Conservation (phyloP, 2,888 invertebrate species). For the Esperia sulphurella region DNA sequence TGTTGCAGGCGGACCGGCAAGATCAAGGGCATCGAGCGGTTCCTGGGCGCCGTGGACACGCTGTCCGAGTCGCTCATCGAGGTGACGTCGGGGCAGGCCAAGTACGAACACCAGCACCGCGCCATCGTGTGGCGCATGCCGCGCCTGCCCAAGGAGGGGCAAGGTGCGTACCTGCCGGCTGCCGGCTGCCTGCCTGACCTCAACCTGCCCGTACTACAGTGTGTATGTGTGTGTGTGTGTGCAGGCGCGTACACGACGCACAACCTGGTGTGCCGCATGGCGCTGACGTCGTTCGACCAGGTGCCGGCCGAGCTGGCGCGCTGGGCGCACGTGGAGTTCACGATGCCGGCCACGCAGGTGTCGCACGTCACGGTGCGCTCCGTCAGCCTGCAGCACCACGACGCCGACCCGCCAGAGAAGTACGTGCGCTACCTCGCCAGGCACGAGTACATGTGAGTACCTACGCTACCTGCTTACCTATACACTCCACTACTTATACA, state of each 20-base stretch:
- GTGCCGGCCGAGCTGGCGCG: conserved; percentile 95
- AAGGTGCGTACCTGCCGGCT: conserved; percentile 86
- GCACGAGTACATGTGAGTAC: conserved; percentile 94
- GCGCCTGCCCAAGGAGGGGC: conserved; percentile 97
- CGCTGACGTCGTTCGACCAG: conserved; percentile 97
- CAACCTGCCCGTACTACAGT: background rate
- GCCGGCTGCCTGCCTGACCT: too few relatives aligned
- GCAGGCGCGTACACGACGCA: conserved; percentile 98
- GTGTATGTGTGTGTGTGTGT: background rate
- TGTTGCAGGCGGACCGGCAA: conserved; percentile 86
- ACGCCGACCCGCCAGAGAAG: conserved; percentile 97
- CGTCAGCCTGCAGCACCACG: conserved; percentile 92
- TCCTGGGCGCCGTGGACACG: conserved; percentile 94
- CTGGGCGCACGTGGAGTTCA: conserved; percentile 95
- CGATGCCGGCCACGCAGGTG: conserved; percentile 98
- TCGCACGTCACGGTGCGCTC: conserved; percentile 96
- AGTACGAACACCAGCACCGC: conserved; percentile 98
- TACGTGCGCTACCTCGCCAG: conserved; percentile 97
- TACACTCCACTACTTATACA: background rate
- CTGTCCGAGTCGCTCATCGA: conserved; percentile 95
- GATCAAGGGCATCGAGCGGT: conserved; percentile 94
- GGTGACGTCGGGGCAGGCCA: conserved; percentile 97
- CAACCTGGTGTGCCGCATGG: conserved; percentile 95
- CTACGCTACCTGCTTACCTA: background rate
- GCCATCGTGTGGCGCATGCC: conserved; percentile 99